Conservation (phyloP, 92 coral and sea anemone species). For the Zoanthus solanderi region DNA sequence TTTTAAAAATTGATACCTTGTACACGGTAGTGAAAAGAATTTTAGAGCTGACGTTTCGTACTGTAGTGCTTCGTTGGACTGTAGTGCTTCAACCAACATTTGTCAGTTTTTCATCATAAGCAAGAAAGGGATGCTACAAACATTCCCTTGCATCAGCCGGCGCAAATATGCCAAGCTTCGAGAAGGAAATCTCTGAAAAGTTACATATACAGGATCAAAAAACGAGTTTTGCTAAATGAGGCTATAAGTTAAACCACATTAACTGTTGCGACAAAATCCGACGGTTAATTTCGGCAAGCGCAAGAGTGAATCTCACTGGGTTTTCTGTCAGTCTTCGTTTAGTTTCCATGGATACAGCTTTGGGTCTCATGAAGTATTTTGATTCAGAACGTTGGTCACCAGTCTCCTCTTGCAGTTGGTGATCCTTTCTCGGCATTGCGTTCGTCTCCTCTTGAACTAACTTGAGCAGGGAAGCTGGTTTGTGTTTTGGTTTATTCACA, state of each 20-base stretch:
- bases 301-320: constrained; percentile 18
- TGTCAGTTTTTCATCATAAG: too few species aligned
- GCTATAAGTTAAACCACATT: constrained; percentile 40
- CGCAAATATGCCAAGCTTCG: too few species aligned
- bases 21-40: too few species aligned
- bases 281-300: constrained; percentile 40
- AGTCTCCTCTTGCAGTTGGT: background rate
- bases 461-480: constrained; percentile 16
- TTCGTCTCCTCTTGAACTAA: constrained; percentile 1
- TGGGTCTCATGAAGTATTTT: constrained; percentile 52
- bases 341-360: constrained; percentile 33
- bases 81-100: too few species aligned
- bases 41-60: too few species aligned
- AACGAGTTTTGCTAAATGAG: background rate
- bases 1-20: too few species aligned
- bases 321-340: constrained; percentile 24
- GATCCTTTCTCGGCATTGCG: background rate
- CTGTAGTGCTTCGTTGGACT: too few species aligned
- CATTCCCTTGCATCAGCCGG: too few species aligned
- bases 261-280: constrained; percentile 38
- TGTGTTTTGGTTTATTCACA: constrained; percentile 11
- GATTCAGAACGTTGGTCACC: constrained; percentile 25
- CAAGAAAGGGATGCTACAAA: too few species aligned
- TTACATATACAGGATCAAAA: background rate
- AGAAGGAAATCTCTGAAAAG: too few species aligned